Evolutionary conservation across 2,888 invertebrate species (phyloP), one percentile per base, ranked within the genome.

Genomic region (Prenolepis imparis): DNA sequence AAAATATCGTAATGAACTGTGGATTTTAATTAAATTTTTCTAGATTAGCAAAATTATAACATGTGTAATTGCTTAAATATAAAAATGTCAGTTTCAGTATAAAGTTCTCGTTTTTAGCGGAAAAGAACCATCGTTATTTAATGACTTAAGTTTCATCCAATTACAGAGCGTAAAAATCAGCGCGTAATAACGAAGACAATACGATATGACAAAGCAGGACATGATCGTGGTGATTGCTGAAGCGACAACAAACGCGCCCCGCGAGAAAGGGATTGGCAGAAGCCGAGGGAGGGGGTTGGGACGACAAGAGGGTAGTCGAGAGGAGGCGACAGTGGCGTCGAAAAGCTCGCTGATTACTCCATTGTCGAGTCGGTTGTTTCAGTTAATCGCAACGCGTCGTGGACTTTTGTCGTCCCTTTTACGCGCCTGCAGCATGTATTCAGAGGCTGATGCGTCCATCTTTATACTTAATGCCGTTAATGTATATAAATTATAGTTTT

Each of bases 341-440:
- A 92, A 93, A 93, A 92, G 93, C 93, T 90, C 91, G 88, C 92
- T 93, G 93, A 93, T 93, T 93, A 93, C 93, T 85, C 92, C 91
- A 93, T 93, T 93, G 93, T 93, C 88, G 87, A 24, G 84, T 87
- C 87, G 90, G 91, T 93, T 93, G 93, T 93, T 93, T 93, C 93
- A 91, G 92, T 92, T 93, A 93, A 93, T 93, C 93, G 92, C 87
- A 89, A 92, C 91, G 89, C 87, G 89, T 89, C 87, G 85, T 85
- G 86, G 78, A 88, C 88, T 89, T 92, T 90, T 92, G 91, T 91
- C 92, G 90, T 83, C 87, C 48, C 87, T 89, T 92, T 91, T 92
- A 91, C 86, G 88, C 84, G 63, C 59, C 78, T 77, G 63, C 83
- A 85, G 63, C 82, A 72, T 82, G 86, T 83, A 89, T 72, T 83